Base-by-base conservation (phyloP, 2,888 invertebrate genomes). In the Hyposoter dolosus region DNA sequence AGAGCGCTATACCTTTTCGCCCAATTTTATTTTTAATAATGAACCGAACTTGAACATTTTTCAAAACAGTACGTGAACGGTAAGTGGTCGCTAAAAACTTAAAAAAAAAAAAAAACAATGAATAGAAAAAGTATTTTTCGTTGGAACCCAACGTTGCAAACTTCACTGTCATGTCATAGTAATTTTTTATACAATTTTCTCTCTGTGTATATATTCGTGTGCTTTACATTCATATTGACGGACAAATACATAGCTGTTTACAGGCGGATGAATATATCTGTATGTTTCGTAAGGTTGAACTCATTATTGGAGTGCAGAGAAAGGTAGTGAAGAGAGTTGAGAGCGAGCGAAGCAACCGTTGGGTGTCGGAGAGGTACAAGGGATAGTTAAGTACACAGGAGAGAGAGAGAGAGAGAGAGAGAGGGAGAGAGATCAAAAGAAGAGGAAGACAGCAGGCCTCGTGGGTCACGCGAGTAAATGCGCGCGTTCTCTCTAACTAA, bases 391-490 rank as follows among this genome's bases (percentile, higher is more conserved):
- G 77, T 84, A 80, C 75, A 83, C 40, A 3, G 28, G 28, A 28
- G 28, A 28, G 28, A 28, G 28, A 28, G 28, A 28, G 75, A 76
- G 17, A 83, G 75, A 76, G 76, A 76, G 77, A 56, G 28, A 28
- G 28, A 28, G 75, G 80, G 17, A 83, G 75, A 76, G 76, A 76
- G 77, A 56, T 53, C 19, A 63, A 28, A 63, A 80, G 71, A 78
- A 83, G 63, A 78, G 63, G 66, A 74, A 85, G 84, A 88, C 82
- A 77, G 87, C 78, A 78, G 84, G 85, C 43, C 77, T 85, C 84
- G n/a, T 35, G 79, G 88, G 90, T 90, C 90, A 89, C 88, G 88
- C 88, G 87, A 88, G 85, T 82, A 69, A 28, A 63, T 50, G 72
- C 47, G 68, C 43, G 28, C 68, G 78, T 72, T 35, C 75, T 43